These are phyloP conservation scores for Zalophus californianus DNA, from an alignment of 2,797 vertebrate genomes.

Conservation along the genomic window DNA sequence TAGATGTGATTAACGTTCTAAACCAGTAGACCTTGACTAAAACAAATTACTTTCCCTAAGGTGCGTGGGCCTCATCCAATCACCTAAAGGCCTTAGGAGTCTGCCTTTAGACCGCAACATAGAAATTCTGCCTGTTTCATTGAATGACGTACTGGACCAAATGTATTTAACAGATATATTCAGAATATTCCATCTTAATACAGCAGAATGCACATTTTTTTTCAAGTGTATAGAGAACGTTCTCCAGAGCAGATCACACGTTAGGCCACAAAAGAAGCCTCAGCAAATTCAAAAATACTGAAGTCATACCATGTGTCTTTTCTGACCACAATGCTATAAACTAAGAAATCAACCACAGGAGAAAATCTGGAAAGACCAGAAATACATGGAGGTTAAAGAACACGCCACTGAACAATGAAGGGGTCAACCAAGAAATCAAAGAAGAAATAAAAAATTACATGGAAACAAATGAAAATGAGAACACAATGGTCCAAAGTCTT, in stretches of 20 bases:
- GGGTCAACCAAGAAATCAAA: not conserved
- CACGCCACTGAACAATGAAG: not conserved
- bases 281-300: not conserved
- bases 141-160: not conserved
- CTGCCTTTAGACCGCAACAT: not conserved
- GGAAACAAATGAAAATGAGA: not conserved
- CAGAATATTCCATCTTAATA: not conserved
- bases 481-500: not conserved
- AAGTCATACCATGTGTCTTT: not conserved
- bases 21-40: not conserved
- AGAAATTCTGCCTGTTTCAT: not conserved
- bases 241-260: not conserved
- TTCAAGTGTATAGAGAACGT: not conserved
- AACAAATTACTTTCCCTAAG: not conserved
- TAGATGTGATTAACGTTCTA: not conserved
- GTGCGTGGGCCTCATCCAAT: not conserved
- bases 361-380: not conserved
- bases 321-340: not conserved
- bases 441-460: not conserved
- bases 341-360: not conserved
- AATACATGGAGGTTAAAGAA: not conserved
- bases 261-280: not conserved
- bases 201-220: not conserved
- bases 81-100: not conserved
- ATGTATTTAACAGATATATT: not conserved